Evolutionary conservation across 2,113 vertebrate genomes (phyloP), one percentile per base, ranked within the genome.

Genomic region (Zosterops lateralis): DNA sequence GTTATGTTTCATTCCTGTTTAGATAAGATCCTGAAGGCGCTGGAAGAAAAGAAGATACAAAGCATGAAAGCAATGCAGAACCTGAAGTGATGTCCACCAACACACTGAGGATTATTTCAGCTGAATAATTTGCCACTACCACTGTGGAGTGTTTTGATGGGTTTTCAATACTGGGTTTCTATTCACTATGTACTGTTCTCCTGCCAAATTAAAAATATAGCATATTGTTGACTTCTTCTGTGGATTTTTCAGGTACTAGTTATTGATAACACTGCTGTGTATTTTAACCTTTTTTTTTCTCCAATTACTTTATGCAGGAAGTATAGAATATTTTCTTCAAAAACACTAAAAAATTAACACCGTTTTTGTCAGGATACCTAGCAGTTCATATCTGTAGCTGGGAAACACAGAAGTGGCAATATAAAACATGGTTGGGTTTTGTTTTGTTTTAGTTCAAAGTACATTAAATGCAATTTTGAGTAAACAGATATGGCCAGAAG

Each of bases 31-130:
- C 78, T 98, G 85, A 97, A 96, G 87, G 94, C 97, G 17, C 66
- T 97, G 42, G 97, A 97, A 92, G 98, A 98, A 75, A 97, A 98
- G 87, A 98, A 97, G 93, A 96, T 97, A 78, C 84, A 97, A 95
- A 70, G 75, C 80, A 70, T 97, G 84, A 97, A 96, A 96, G 93
- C 90, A 82, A 92, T 74, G 77, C 95, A 95, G 62, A 92, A 91
- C 60, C 82, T 91, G 87, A 97, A 97, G 94, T 97, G 97, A 91
- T 53, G 71, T 14, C 60, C 80, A 53, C 62, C 92, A 48, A 24
- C 70, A 26, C 24, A 38, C 70, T 64, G 47, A 95, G 64, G 67
- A 77, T 81, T 82, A 61, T 70, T 94, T 66, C 72, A 40, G 40
- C 50, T 77, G 62, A 71, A 58, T 91, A 70, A 76, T 44, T 12